A percentile compares a stretch with the other conserved stretches of the same genome.
These are phyloP conservation scores for Pelmatolapia mariae DNA, from an alignment of 2,113 vertebrate species.

Conservation along the genomic window DNA sequence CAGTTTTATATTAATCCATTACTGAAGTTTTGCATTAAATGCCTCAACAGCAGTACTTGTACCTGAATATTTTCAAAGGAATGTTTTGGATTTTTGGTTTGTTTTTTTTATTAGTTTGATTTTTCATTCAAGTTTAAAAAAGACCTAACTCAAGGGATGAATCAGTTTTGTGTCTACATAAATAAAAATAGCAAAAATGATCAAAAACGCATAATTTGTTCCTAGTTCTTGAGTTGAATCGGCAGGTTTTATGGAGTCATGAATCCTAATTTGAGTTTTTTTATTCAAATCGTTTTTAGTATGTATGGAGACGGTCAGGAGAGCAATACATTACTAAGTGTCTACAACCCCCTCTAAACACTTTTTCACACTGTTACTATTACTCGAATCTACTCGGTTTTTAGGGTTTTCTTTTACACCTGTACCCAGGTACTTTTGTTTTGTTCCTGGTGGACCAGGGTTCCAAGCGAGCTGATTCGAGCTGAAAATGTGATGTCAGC, in stretches of 20 bases:
- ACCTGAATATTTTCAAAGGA: neutral
- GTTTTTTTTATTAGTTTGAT: neutral
- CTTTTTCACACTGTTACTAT: neutral
- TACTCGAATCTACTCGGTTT: fast-evolving
- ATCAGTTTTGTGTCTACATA: neutral
- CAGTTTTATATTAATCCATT: neutral
- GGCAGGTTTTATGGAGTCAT: neutral
- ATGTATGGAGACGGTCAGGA: neutral
- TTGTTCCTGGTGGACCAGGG: neutral
- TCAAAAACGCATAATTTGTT: neutral
- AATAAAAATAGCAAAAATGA: neutral
- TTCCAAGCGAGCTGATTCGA: fast-evolving
- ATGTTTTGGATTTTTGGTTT: neutral
- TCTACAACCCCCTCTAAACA: neutral
- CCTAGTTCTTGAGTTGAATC: neutral
- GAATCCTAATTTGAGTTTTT: neutral
- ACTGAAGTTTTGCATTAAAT: fast-evolving
- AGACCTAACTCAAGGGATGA: neutral
- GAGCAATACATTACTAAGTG: neutral
- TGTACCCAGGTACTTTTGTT: neutral
- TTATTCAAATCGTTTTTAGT: neutral
- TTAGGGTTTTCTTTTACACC: neutral
- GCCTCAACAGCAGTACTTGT: neutral
- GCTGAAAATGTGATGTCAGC: neutral
- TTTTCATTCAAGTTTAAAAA: neutral